A percentile compares a stretch with the other conserved stretches of the same genome.
phyloP scores from a whole-genome alignment of 2,113 vertebrate genomes.

The Nothoprocta pentlandii region DNA sequence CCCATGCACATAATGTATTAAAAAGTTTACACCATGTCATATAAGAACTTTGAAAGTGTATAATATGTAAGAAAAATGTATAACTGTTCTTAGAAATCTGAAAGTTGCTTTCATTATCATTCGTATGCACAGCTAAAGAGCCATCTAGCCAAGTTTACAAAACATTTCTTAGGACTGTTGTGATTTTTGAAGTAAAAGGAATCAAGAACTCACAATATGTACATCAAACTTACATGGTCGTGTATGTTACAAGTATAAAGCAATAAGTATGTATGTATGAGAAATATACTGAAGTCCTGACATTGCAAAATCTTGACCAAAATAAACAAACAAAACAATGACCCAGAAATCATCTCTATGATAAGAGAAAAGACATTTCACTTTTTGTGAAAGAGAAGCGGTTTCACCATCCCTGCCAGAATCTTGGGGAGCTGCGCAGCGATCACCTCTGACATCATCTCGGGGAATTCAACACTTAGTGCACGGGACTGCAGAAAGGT shows the following conservation, averaged over 20 bases:
- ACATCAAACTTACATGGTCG: slow-evolving; percentile 65
- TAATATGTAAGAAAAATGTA: slow-evolving; percentile 62
- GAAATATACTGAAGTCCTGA: slow-evolving; percentile 56
- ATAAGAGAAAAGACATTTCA: slow-evolving; percentile 77
- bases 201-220: slow-evolving; percentile 56
- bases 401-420: slow-evolving; percentile 97
- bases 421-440: slow-evolving; percentile 96
- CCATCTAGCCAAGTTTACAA: slow-evolving; percentile 59
- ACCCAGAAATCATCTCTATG: slow-evolving; percentile 51
- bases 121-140: slow-evolving; percentile 60
- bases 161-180: slow-evolving; percentile 59
- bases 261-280: slow-evolving; percentile 43
- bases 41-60: slow-evolving; percentile 25
- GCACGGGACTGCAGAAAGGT: slow-evolving; percentile 96
- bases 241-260: slow-evolving; percentile 73
- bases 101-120: slow-evolving; percentile 34
- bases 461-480: slow-evolving; percentile 95
- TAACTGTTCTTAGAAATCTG: slow-evolving; percentile 41
- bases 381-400: slow-evolving; percentile 95
- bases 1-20: not conserved
- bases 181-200: slow-evolving; percentile 64
- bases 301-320: slow-evolving; percentile 57
- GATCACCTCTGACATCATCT: slow-evolving; percentile 99
- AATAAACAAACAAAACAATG: slow-evolving; percentile 51
- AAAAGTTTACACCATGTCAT: slow-evolving; percentile 46